Evolutionary conservation across 2,797 vertebrate species (phyloP).

Genomic region (Sebastes hubbsi): DNA sequence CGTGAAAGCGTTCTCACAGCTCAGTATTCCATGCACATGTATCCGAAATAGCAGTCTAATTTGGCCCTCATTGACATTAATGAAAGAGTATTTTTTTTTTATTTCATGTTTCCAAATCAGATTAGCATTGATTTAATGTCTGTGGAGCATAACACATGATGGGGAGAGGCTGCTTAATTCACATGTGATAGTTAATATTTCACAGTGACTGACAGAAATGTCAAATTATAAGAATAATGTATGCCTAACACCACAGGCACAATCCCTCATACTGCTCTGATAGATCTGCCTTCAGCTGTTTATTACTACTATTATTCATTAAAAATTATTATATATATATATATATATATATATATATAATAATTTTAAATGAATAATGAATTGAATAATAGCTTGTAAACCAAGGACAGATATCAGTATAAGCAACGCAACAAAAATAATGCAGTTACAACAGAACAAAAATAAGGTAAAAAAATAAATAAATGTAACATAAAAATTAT

Average conservation of each 20-base stretch:
- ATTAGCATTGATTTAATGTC: conserved; percentile 60
- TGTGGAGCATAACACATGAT: conserved; percentile 20
- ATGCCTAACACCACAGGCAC: conserved; percentile 37
- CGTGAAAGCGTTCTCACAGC: background rate
- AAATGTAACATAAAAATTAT: too few species aligned
- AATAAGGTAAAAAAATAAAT: too few species aligned
- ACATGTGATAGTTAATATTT: conserved; percentile 50
- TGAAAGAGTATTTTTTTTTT: conserved; percentile 38
- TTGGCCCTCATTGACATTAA: conserved; percentile 33
- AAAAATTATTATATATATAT: too few species aligned
- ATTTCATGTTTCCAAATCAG: conserved; percentile 48
- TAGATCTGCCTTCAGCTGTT: conserved; percentile 18
- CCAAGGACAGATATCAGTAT: background rate
- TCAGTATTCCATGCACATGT: background rate
- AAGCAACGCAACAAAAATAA: background rate
- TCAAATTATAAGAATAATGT: conserved; percentile 45
- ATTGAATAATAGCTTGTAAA: background rate
- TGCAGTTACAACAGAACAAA: too few species aligned
- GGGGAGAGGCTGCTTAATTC: conserved; percentile 48
- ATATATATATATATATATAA: too few species aligned
- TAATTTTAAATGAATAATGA: too few species aligned
- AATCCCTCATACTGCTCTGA: conserved; percentile 10
- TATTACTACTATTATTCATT: too few species aligned
- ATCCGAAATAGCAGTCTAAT: conserved; percentile 18
- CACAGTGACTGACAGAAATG: conserved; percentile 48